Evolutionary conservation across 2,888 invertebrate genomes (phyloP), one percentile per base, ranked within the genome.

Genomic region (Lycaena phlaeas): DNA sequence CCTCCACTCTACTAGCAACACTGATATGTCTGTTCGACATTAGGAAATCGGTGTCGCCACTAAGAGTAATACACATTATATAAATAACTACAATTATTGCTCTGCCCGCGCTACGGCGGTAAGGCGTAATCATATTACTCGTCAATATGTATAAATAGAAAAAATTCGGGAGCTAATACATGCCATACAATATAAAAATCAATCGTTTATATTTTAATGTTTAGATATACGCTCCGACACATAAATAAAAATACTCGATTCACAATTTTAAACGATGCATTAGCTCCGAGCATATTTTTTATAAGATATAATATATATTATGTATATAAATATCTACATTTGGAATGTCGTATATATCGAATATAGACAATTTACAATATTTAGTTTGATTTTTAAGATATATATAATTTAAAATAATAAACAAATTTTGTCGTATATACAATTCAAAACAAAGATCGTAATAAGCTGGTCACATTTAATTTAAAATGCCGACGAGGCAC

Each of bases 1-100:
- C 43, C 37, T 29, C 37, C 41, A 11, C 38, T 46, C 41, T 26
- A 36, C 45, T 49, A 44, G 48, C 48, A 46, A 42, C 46, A 50
- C 41, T 44, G 30, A 29, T 6, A 10, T 27, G 5, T n/a, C 6
- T 27, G 27, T 11, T 18, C 17, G 29, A 38, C 15, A 36, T n/a
- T n/a, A n/a, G n/a, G n/a, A n/a, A 27, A 4, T 29, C 29, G 27
- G 15, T 29, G 36, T 22, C 26, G 18, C 39, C 26, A 27, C 27
- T 7, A 15, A 15, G 12, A 30, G 37, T 10, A 22, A 36, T 34
- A 40, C 18, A 42, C 14, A 27, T n/a, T n/a, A 30, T 42, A 42
- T 49, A 28, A 27, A 38, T 15, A 17, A 38, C 41, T 34, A 14
- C 27, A 10, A 14, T 42, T 36, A 40, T 45, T 38, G 42, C 45